phyloP scores from a whole-genome alignment of 2,113 vertebrate genomes.

The Pseudopipra pipra region DNA sequence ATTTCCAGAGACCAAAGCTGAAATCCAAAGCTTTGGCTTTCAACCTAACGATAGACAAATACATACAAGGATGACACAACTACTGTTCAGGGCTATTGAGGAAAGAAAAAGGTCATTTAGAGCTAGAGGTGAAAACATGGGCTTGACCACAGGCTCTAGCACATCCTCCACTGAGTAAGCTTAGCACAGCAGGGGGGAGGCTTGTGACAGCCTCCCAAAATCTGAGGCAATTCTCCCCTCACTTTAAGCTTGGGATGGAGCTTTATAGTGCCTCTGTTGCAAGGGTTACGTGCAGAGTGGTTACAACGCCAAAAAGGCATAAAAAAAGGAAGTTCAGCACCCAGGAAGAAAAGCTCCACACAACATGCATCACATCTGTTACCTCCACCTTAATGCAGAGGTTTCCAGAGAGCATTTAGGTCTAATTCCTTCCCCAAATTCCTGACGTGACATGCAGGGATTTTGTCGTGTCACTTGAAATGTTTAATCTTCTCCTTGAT shows the following conservation, averaged over 20 bases:
- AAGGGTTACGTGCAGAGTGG: accelerated
- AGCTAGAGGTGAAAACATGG: background rate
- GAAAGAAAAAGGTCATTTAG: background rate
- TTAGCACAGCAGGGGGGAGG: background rate
- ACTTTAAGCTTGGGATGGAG: background rate
- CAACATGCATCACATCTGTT: background rate
- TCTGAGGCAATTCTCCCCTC: background rate
- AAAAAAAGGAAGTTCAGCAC: background rate
- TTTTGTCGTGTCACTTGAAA: background rate
- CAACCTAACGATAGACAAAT: background rate
- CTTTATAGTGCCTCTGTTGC: background rate
- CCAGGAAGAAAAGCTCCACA: too few species aligned
- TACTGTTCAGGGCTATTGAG: background rate
- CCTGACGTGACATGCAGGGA: background rate
- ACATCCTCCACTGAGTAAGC: background rate
- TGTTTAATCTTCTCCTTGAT: background rate
- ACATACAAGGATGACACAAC: background rate
- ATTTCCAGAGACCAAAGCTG: background rate
- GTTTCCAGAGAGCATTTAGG: background rate
- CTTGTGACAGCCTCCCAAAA: background rate
- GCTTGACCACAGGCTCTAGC: background rate
- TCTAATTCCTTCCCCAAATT: background rate
- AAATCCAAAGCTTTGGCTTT: constrained; percentile 18
- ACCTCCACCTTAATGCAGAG: background rate
- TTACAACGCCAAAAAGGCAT: background rate